Conservation (phyloP, 2,797 vertebrate species). For the Periophthalmus magnuspinnatus region DNA sequence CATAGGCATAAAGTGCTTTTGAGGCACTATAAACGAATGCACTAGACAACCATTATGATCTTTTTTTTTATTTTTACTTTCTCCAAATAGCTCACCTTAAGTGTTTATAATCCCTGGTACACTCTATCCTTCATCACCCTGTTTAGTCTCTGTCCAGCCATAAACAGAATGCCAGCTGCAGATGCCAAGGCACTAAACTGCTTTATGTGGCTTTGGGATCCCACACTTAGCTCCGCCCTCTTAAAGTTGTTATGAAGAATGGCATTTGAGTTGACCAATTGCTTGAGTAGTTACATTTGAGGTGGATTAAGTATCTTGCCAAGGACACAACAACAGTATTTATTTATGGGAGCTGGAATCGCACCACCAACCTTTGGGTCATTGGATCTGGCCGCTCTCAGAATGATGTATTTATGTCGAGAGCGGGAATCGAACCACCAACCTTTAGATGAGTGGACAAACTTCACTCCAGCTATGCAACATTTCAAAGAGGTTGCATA, state of each 20-base stretch:
- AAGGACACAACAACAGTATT: too few relatives aligned
- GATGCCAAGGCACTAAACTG: conserved; percentile 3
- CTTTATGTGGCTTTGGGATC: background rate
- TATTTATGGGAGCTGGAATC: too few relatives aligned
- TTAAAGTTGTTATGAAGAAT: conserved; percentile 1
- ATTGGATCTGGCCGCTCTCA: too few relatives aligned
- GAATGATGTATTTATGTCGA: too few relatives aligned
- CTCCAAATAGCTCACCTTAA: background rate
- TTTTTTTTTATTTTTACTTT: background rate
- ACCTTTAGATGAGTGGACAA: too few relatives aligned
- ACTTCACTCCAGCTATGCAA: too few relatives aligned
- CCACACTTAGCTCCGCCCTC: background rate
- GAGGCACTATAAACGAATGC: too few relatives aligned
- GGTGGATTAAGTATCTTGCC: too few relatives aligned
- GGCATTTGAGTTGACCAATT: background rate
- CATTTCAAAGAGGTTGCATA: too few relatives aligned
- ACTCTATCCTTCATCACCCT: background rate
- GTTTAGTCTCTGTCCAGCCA: background rate
- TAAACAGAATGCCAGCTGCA: conserved; percentile 3
- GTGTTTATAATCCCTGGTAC: background rate
- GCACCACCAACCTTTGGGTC: too few relatives aligned
- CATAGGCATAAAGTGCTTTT: too few relatives aligned
- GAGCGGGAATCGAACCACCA: too few relatives aligned
- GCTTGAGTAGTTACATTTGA: background rate
- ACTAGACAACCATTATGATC: background rate